Base-by-base conservation (phyloP, 92 coral and sea anemone genomes). In the Zoanthus gigantus region DNA sequence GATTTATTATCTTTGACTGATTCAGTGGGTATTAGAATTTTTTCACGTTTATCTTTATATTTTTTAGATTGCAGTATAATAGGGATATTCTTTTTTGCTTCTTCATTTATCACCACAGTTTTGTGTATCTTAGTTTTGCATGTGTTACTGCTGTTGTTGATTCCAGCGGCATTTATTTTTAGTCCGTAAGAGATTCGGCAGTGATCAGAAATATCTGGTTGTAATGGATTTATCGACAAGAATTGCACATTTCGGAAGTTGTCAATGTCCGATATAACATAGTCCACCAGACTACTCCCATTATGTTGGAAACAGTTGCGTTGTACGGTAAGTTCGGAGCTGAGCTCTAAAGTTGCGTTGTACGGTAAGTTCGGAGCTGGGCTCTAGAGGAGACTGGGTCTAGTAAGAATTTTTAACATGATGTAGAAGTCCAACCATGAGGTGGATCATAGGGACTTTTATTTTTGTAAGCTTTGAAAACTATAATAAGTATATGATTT, bases 221-320 rank as follows among this genome's bases (percentile, higher is more conserved):
- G 45, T 69, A 23, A 42, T 52, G 50, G 60, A 31, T 54, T 77
- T 77, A 77, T 67, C 16, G 67, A 52, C 18, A 48, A 77, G 34
- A 52, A 77, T 52, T 77, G 61, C 61, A 77, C 83, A 9, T 77
- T 52, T 52, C 42, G 61, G 56, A 77, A 31, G 67, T 52, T 77
- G 7, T 46, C 9, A 10, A 54, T 77, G 60, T 54, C 61, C 45
- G 67, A 52, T 54, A 77, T 77, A 9, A 53, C 83, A 77, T 77
- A 77, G n/a, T 77, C 68, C 47, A 77, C 61, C 83, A 77, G 66
- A 48, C 63, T 77, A 31, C 67, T 77, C 74, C 74, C 83, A 48
- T 85, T 74, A 53, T 85, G 76, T 29, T 85, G 79, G 83, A 47
- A 61, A 52, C 89, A 85, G 47, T 23, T 23, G 23, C 23, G 23